Evolutionary conservation across 2,888 invertebrate species (phyloP).

Genomic region (Portevinia maculata): DNA sequence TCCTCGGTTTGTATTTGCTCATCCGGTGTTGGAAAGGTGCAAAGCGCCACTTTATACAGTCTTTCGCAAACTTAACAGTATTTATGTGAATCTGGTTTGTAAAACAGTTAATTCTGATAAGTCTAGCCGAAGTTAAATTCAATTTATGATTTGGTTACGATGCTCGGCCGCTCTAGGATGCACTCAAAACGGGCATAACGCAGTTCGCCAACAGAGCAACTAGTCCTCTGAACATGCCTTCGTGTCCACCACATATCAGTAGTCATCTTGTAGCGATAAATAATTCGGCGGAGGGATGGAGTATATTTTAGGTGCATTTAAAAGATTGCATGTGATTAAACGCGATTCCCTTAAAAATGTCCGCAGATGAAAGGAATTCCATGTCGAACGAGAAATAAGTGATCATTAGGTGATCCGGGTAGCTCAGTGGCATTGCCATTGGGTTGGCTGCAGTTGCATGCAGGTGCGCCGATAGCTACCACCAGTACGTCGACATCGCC

Average conservation of each 20-base stretch:
- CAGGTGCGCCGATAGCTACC: slow-evolving; percentile 54
- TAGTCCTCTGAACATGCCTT: slow-evolving; percentile 8
- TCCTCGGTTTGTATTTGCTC: not conserved
- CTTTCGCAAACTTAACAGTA: too few relatives aligned
- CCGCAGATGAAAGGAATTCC: slow-evolving; percentile 79
- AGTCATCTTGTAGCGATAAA: slow-evolving; percentile 65
- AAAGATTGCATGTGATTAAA: slow-evolving; percentile 73
- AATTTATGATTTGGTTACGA: not conserved
- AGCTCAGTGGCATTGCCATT: slow-evolving; percentile 70
- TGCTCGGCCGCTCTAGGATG: not conserved
- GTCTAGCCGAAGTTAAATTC: not conserved
- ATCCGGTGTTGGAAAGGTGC: not conserved
- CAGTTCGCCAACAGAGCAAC: not conserved
- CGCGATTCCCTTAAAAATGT: slow-evolving; percentile 75
- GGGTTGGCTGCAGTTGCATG: slow-evolving; percentile 63
- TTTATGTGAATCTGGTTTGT: not conserved
- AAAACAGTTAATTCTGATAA: not conserved
- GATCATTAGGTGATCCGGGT: slow-evolving; percentile 77
- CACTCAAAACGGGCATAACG: not conserved
- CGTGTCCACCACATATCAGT: slow-evolving; percentile 30
- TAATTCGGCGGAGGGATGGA: slow-evolving; percentile 54
- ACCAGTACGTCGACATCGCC: not conserved
- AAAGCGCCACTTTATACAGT: not conserved
- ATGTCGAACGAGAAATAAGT: slow-evolving; percentile 78
- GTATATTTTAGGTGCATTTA: slow-evolving; percentile 48